Percentiles rank a stretch among this genome's conserved stretches.
Evolutionary conservation across 2,797 vertebrate species (phyloP).

Genomic region (Xenopus petersii): DNA sequence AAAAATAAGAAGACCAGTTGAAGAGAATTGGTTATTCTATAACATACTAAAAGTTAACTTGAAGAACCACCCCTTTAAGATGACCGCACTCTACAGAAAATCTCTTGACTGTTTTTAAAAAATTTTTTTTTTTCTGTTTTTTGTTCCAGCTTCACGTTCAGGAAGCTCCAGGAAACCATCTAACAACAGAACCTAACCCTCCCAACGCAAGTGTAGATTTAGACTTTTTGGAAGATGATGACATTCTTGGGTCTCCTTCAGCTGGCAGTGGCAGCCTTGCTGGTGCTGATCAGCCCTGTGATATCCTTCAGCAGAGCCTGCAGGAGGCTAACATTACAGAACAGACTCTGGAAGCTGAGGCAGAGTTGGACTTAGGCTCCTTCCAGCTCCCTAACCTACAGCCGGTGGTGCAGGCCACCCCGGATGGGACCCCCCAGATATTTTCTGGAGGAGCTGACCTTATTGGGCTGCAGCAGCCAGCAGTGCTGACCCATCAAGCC

Average conservation of each 20-base stretch:
- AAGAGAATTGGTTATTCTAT: too few relatives aligned
- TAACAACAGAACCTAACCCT: constrained; percentile 64
- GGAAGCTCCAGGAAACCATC: constrained; percentile 70
- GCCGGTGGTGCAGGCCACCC: constrained; percentile 78
- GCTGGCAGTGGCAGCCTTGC: constrained; percentile 69
- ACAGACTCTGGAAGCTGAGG: constrained; percentile 91
- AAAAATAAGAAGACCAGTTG: too few relatives aligned
- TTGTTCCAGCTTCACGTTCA: constrained; percentile 80
- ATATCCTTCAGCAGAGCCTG: constrained; percentile 95
- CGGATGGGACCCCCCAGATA: constrained; percentile 77
- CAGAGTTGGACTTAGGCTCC: constrained; percentile 89
- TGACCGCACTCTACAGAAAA: too few relatives aligned
- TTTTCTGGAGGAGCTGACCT: constrained; percentile 79
- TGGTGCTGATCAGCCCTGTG: constrained; percentile 83
- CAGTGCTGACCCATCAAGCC: constrained; percentile 64
- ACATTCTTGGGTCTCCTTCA: constrained; percentile 86
- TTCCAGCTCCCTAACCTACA: constrained; percentile 87
- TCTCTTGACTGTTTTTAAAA: too few relatives aligned
- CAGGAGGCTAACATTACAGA: constrained; percentile 96
- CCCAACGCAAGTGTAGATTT: constrained; percentile 88
- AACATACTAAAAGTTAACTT: too few relatives aligned
- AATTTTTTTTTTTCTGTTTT: neutral
- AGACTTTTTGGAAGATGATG: constrained; percentile 95
- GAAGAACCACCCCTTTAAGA: too few relatives aligned
- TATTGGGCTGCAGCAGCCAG: constrained; percentile 73